Base-by-base conservation (phyloP, 64 coral and sea anemone species). In the Montipora efflorescens region DNA sequence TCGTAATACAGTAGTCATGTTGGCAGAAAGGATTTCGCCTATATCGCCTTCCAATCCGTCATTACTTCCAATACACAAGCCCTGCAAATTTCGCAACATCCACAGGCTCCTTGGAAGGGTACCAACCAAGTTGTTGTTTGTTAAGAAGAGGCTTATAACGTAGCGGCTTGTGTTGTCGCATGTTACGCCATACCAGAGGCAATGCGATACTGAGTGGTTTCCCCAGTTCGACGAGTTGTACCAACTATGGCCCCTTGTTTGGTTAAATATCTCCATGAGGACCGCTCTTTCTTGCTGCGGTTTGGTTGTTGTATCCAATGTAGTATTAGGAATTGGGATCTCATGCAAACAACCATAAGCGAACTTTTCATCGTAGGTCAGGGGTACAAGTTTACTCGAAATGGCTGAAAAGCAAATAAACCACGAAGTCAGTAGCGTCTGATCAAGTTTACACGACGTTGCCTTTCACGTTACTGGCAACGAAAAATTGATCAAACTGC, bases 101-200 rank as follows among this genome's bases (percentile, higher is more conserved):
- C 95, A 97, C 43, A 97, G 83, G 48, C 68, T 97, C 8, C 46
- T 57, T 10, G 95, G 95, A 94, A 91, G 95, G 67, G 45, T 97
- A 9, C 92, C 92, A 25, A 59, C 66, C 6, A 97, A 77, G 10
- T 94, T 97, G 44, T 97, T 97, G 22, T 74, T 12, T 19, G 52
- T 47, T 5, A 97, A 81, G n/a, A 46, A 46, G 19, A 97, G 81
- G 80, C 92, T 78, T 16, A 94, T 94, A 6, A 97, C 47, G 18
- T 77, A 88, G 59, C 81, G 52, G 25, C 61, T 23, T 87, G 43
- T 44, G 25, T 5, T 47, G 75, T 82, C 50, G 70, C 95, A 97
- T 47, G 74, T 82, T 10, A 97, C 81, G 48, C 92, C 95, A 25
- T 88, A 94, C 95, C 95, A 96, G 2, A 36, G 80, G 19, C 95